Conservation (phyloP, 2,888 invertebrate genomes). For the Buathra laborator region DNA sequence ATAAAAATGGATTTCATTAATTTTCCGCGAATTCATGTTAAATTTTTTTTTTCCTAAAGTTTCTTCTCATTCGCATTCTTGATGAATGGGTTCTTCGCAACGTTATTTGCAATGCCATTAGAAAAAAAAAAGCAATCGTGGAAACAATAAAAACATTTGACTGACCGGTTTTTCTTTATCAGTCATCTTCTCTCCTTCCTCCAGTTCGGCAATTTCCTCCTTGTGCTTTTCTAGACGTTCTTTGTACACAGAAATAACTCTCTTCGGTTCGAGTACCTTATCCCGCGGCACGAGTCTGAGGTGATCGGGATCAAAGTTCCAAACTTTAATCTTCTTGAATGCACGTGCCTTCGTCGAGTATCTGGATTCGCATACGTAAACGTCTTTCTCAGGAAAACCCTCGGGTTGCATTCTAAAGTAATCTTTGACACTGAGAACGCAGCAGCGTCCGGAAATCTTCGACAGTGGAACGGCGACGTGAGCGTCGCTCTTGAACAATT, state of each 20-base stretch:
- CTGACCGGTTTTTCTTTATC: constrained; percentile 95
- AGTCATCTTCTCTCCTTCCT: constrained; percentile 92
- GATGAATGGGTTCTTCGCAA: no score
- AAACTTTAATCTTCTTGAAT: constrained; percentile 97
- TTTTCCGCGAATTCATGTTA: not conserved
- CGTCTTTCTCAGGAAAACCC: constrained; percentile 95
- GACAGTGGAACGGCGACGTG: constrained; percentile 94
- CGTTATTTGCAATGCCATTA: not conserved
- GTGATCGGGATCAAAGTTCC: constrained; percentile 89
- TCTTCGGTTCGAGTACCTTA: constrained; percentile 92
- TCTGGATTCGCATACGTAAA: constrained; percentile 98
- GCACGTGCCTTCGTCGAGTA: constrained; percentile 94
- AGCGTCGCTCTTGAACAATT: constrained; percentile 97
- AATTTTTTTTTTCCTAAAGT: not conserved
- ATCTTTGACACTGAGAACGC: constrained; percentile 97
- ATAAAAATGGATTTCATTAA: not conserved
- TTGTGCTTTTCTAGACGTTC: constrained; percentile 96
- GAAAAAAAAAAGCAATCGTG: not conserved
- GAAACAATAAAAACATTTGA: constrained; percentile 53
- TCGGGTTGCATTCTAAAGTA: constrained; percentile 96
- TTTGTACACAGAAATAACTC: constrained; percentile 97
- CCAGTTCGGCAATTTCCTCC: constrained; percentile 94
- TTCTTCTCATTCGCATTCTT: no score
- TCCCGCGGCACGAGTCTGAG: constrained; percentile 90
- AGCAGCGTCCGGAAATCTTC: constrained; percentile 95